Conservation (phyloP, 2,797 vertebrate genomes). For the Amniataba percoides region DNA sequence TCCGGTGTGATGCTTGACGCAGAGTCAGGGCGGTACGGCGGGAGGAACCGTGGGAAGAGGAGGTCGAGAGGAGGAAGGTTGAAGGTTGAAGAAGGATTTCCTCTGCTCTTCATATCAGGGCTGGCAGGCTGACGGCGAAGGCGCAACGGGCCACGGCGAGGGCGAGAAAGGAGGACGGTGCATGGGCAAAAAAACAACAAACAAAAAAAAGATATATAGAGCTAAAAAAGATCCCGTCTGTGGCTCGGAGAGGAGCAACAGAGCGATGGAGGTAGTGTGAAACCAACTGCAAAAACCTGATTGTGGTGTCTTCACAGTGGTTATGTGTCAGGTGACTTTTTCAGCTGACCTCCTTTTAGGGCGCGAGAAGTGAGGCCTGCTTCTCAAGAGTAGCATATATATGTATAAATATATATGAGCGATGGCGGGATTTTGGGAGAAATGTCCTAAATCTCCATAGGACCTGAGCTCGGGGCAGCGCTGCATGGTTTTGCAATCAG, state of each 20-base stretch:
- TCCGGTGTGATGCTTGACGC: constrained; percentile 35
- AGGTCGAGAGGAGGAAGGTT: not conserved
- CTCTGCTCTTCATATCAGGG: constrained; percentile 39
- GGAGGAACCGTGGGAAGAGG: not conserved
- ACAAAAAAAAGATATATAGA: constrained; percentile 26
- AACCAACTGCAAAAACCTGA: constrained; percentile 73
- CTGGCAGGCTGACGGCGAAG: constrained; percentile 23
- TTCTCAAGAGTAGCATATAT: constrained; percentile 65
- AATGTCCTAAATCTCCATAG: constrained; percentile 32
- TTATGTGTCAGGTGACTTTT: constrained; percentile 25
- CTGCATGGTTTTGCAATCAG: constrained; percentile 72
- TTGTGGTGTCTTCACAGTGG: constrained; percentile 30
- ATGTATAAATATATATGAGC: not conserved
- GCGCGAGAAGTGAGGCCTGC: constrained; percentile 30
- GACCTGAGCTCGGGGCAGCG: constrained; percentile 39
- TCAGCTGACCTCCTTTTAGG: constrained; percentile 29
- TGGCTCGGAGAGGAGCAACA: constrained; percentile 19
- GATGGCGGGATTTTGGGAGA: constrained; percentile 19
- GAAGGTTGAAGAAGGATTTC: constrained; percentile 23
- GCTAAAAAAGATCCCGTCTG: constrained; percentile 42
- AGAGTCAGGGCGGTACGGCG: constrained; percentile 38
- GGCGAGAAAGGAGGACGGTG: constrained; percentile 14
- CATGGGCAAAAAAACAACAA: constrained; percentile 13
- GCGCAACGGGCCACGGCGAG: constrained; percentile 35
- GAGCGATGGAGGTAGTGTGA: constrained; percentile 14